A percentile compares a stretch with the other conserved stretches of the same genome.
phyloP scores from a whole-genome alignment of 2,113 vertebrate species.

The Perccottus glenii region DNA sequence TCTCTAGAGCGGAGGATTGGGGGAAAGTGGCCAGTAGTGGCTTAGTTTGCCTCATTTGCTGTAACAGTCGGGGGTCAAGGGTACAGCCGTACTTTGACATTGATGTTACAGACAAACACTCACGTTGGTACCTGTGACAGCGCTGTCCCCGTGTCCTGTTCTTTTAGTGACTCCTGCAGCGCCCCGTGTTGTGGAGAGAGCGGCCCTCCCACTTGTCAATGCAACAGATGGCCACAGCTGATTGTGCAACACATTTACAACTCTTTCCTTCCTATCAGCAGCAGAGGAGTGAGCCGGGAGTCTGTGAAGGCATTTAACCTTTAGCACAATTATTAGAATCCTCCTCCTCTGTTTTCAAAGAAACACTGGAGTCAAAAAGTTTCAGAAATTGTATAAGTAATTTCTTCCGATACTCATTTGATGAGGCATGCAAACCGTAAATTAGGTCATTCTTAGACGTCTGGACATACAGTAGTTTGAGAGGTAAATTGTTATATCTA shows the following conservation, averaged over 20 bases:
- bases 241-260: slow-evolving; percentile 2
- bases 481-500: too few relatives aligned
- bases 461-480: too few relatives aligned
- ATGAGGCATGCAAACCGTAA: too few relatives aligned
- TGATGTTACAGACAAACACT: neutral
- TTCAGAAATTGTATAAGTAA: too few relatives aligned
- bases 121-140: neutral
- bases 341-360: neutral
- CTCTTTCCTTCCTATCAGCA: neutral
- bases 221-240: neutral
- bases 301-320: neutral
- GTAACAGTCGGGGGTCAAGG: neutral
- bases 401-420: too few relatives aligned
- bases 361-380: neutral
- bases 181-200: neutral
- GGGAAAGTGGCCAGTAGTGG: too few relatives aligned
- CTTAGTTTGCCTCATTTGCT: neutral
- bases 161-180: neutral
- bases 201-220: neutral
- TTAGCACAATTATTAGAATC: neutral
- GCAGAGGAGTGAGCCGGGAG: neutral
- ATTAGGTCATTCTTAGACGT: too few relatives aligned
- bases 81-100: neutral
- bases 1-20: too few relatives aligned
- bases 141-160: neutral